Evolutionary conservation across 1,140 invertebrate species (phyloP), one percentile per base, ranked within the genome.

Genomic region (Drosophila ercepeae): DNA sequence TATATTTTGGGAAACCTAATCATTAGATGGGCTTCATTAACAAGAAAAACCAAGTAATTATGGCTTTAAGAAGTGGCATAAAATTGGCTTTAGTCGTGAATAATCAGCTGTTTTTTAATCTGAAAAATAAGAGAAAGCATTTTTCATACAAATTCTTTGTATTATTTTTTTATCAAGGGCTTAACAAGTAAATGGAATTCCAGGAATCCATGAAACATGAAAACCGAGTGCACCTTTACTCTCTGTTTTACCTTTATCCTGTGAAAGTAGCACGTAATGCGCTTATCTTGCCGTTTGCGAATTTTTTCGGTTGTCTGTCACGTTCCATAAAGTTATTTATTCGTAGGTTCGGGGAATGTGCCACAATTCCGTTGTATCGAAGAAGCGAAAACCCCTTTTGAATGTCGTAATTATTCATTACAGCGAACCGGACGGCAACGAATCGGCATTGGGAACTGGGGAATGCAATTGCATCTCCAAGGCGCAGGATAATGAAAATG

Each of bases 261-360:
- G 23, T 4, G 57, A 63, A 73, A 25, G 70, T 48, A 46, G 25
- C 58, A 64, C 69, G 55, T 60, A 60, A 71, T 72, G 41, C 23
- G 57, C 41, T 50, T 46, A 52, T 32, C 73, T 50, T 19, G 16
- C 16, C 16, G 16, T 13, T 19, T 32, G 29, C 25, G 44, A 58
- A 44, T 63, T 59, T 69, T 41, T 61, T 75, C 48, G 59, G 45
- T 36, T 51, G 36, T 25, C 42, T 50, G 75, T 79, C 79, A 84
- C 81, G 79, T 73, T 69, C 58, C 50, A 36, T 44, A 68, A 78
- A 68, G 48, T 64, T 82, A 61, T 83, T 75, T 78, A 75, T 84
- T 67, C 49, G 52, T 44, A 54, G 44, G 54, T 36, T 49, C 21
- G 46, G 36, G 18, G 44, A 64, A 76, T 76, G 52, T 55, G 46